Base-by-base conservation (phyloP, 2,797 vertebrate species). In the Tinamus major region DNA sequence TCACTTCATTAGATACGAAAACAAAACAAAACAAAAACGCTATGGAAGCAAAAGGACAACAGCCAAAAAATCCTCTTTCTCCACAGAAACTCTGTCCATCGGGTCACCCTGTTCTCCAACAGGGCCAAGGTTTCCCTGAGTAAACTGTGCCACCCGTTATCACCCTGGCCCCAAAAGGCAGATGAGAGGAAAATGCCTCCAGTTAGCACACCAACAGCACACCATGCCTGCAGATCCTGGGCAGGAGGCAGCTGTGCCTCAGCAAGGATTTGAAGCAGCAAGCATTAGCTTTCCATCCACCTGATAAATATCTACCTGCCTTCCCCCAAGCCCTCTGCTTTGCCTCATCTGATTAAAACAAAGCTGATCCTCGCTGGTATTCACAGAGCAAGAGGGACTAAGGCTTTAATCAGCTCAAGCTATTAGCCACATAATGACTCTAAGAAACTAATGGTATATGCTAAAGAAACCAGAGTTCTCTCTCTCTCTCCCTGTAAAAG, bases 261-360 rank as follows among this genome's bases (percentile, higher is more conserved):
- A 88, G 85, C 85, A 84, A 92, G 79, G 93, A 96, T 93, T 93
- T 91, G 74, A 77, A 91, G 91, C 85, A 86, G 44, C 80, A 79
- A 92, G 91, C 85, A 56, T 56, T 56, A 56, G 49, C 37, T 49
- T 83, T 78, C 78, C 83, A 69, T 69, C 74, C 77, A 49, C 33
- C 80, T 87, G 93, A 90, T 88, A 88, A 89, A 87, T 61, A 87
- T 79, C 87, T 86, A 85, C 82, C 91, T 51, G 83, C 49, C 77
- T 91, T 56, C 61, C 53, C 85, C 56, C 65, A 55, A 96, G 87
- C 58, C 20, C 55, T 74, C 87, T 65, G 85, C 89, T 92, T 94
- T 95, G 64, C 92, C 75, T 78, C 90, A 94, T 85, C 94, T 94
- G 87, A 95, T 94, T 95, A 96, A 94, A 96, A 62, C 68, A 76